Evolutionary conservation across 1,140 invertebrate species (phyloP).

Genomic region (Manduca sexta): DNA sequence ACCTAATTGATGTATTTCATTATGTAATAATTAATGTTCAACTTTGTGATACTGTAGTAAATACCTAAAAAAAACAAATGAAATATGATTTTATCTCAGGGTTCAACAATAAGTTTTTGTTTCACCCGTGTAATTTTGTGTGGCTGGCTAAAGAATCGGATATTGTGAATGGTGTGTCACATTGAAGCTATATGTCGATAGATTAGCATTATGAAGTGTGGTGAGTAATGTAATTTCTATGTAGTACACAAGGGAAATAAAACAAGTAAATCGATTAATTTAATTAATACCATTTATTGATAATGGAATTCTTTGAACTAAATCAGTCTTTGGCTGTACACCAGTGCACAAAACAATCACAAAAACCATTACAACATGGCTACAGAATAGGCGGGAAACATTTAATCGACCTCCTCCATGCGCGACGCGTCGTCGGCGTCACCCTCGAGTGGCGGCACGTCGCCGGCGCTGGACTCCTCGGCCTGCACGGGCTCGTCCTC

Average conservation of each 20-base stretch:
- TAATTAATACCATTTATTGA: slow-evolving; percentile 47
- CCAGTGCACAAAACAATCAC: slow-evolving; percentile 52
- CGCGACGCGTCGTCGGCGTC: slow-evolving; percentile 94
- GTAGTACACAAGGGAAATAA: slow-evolving; percentile 5
- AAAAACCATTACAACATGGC: slow-evolving; percentile 43
- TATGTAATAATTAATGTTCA: too few relatives aligned
- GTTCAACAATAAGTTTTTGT: too few relatives aligned
- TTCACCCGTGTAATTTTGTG: not conserved
- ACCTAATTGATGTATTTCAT: too few relatives aligned
- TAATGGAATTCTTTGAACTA: slow-evolving; percentile 65
- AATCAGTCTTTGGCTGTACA: slow-evolving; percentile 72
- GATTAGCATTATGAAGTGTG: too few relatives aligned
- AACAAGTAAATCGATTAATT: slow-evolving; percentile 24
- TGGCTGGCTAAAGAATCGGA: too few relatives aligned
- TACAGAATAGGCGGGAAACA: slow-evolving; percentile 30
- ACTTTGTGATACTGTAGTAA: too few relatives aligned
- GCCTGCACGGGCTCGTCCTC: slow-evolving; percentile 87
- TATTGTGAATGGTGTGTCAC: too few relatives aligned
- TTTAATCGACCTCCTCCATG: slow-evolving; percentile 99
- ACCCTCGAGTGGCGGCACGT: slow-evolving; percentile 85
- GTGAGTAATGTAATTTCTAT: too few relatives aligned
- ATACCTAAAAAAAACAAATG: too few relatives aligned
- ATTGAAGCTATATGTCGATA: too few relatives aligned
- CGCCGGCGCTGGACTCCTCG: slow-evolving; percentile 79
- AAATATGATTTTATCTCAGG: too few relatives aligned